phyloP scores from a whole-genome alignment of 2,113 vertebrate genomes.

The Cepphus grylle region DNA sequence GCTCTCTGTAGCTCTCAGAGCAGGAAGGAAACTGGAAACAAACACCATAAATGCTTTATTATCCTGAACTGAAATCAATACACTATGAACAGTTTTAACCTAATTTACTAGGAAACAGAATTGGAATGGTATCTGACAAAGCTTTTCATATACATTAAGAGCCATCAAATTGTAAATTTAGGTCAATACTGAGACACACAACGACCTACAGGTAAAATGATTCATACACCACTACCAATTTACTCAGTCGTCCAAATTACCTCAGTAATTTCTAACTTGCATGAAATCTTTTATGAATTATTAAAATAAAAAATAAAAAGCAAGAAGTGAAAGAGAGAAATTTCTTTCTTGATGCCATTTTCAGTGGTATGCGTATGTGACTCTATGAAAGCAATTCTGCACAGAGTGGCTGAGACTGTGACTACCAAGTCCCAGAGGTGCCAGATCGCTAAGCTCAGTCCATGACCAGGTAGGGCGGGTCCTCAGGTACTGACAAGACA shows the following conservation, averaged over 20 bases:
- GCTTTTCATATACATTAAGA: slow-evolving; percentile 39
- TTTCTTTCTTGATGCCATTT: not conserved
- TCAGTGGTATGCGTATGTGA: rapidly evolving
- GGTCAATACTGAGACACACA: not conserved
- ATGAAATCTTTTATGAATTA: not conserved
- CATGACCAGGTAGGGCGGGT: rapidly evolving
- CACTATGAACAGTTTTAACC: slow-evolving; percentile 1
- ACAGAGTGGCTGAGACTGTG: not conserved
- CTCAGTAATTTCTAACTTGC: not conserved
- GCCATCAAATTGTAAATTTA: not conserved
- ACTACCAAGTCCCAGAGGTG: not conserved
- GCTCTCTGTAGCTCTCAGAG: not conserved
- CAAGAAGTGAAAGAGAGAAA: not conserved
- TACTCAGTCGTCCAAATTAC: not conserved
- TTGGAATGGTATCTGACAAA: not conserved
- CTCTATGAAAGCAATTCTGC: not conserved
- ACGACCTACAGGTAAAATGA: not conserved
- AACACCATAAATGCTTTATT: slow-evolving; percentile 29
- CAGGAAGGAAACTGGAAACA: slow-evolving; percentile 44
- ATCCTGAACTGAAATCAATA: slow-evolving; percentile 40
- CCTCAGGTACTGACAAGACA: not conserved
- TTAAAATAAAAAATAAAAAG: not conserved
- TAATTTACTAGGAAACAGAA: slow-evolving; percentile 38
- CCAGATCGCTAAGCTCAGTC: rapidly evolving
- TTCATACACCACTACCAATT: not conserved